A percentile compares a stretch with the other conserved stretches of the same genome.
Evolutionary conservation across 2,797 vertebrate species (phyloP).

Genomic region (Delichon dasypus): DNA sequence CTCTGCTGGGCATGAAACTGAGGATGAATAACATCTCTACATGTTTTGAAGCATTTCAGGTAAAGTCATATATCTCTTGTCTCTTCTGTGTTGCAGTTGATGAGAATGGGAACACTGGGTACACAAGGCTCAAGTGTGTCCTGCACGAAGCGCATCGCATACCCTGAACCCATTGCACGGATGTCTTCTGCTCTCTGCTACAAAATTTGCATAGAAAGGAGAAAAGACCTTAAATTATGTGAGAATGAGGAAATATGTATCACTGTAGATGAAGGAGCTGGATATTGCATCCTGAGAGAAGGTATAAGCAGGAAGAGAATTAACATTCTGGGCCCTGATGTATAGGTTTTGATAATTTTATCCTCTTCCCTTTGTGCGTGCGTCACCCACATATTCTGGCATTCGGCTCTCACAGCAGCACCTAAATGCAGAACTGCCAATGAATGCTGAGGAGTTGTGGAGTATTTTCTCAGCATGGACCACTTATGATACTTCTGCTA

Average conservation of each 20-base stretch:
- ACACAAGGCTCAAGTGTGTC: not conserved
- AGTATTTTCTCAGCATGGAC: not conserved
- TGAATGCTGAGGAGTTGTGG: not conserved
- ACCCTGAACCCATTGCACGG: not conserved
- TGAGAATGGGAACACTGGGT: not conserved
- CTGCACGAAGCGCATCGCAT: no score
- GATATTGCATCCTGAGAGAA: not conserved
- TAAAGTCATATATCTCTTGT: not conserved
- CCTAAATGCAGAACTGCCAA: not conserved
- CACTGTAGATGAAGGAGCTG: not conserved
- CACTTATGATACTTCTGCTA: not conserved
- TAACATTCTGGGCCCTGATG: not conserved
- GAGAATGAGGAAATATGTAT: not conserved
- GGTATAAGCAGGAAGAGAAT: not conserved
- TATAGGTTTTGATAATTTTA: not conserved
- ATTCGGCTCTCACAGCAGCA: accelerated
- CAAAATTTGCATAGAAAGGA: not conserved
- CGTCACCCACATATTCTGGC: not conserved
- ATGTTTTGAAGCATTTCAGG: not conserved
- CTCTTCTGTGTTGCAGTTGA: not conserved
- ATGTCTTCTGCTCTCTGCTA: not conserved
- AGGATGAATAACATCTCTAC: not conserved
- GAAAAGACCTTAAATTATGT: not conserved
- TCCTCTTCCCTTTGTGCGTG: not conserved
- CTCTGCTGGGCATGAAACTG: not conserved